These are phyloP conservation scores for Pterophyllum scalare DNA, from an alignment of 2,113 vertebrate species.

Conservation along the genomic window DNA sequence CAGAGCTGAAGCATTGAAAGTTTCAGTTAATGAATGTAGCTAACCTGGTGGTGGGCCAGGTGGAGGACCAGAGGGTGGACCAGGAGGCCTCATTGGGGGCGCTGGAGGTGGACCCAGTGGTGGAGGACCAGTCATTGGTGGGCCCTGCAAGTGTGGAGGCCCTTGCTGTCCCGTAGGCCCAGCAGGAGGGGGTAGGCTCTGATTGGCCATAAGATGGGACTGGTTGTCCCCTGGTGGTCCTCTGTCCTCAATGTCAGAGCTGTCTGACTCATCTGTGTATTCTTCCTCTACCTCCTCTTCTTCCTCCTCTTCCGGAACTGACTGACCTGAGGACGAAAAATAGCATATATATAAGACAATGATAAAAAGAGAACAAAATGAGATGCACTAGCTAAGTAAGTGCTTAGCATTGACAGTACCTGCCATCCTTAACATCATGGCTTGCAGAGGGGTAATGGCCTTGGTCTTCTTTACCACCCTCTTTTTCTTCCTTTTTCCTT, in stretches of 20 bases:
- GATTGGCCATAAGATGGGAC: conserved; percentile 72
- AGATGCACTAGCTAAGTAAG: neutral
- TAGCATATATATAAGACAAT: neutral
- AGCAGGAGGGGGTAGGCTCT: conserved; percentile 68
- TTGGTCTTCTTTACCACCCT: conserved; percentile 93
- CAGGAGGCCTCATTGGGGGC: conserved; percentile 92
- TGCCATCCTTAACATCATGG: conserved; percentile 99
- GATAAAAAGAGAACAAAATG: neutral
- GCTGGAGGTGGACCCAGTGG: conserved; percentile 94
- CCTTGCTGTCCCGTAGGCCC: conserved; percentile 75
- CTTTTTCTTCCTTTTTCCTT: conserved; percentile 87
- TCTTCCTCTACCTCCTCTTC: conserved; percentile 94
- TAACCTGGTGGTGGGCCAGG: conserved; percentile 96
- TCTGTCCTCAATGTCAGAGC: conserved; percentile 85
- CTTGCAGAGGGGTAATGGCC: conserved; percentile 95
- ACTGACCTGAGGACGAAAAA: conserved; percentile 86
- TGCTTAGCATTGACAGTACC: conserved; percentile 38
- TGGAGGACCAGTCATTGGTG: conserved; percentile 93
- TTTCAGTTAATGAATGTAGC: neutral
- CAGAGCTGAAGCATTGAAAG: neutral
- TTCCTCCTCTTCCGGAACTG: conserved; percentile 92
- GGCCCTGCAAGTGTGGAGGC: conserved; percentile 89
- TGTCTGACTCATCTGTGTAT: conserved; percentile 90
- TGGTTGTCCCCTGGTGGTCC: conserved; percentile 74
- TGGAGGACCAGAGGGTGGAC: conserved; percentile 94